Base-by-base conservation (phyloP, 2,888 invertebrate genomes). In the Branchipolynoe longqiensis region DNA sequence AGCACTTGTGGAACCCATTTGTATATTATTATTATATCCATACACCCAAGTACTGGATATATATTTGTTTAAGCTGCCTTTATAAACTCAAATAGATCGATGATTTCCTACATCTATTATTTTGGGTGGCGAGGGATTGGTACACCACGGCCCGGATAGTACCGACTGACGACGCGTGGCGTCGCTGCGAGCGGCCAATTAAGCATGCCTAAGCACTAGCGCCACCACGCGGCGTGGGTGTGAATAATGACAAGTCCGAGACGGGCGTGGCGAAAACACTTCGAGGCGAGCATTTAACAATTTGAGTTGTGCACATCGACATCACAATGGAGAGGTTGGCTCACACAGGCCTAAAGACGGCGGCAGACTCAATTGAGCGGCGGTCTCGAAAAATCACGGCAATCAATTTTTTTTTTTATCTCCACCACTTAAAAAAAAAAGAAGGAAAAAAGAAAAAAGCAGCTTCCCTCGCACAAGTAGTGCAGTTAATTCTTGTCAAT, bases 401-500 rank as follows among this genome's bases (percentile, higher is more conserved):
- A 74, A 25, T 33, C 18, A 22, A 28, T 40, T 38, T 73, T 14
- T n/a, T 25, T 48, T 78, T 78, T 78, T 78, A n/a, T n/a, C n/a
- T n/a, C n/a, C n/a, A n/a, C n/a, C n/a, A n/a, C n/a, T n/a, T n/a
- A n/a, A n/a, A n/a, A n/a, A n/a, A n/a, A n/a, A n/a, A n/a, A n/a
- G n/a, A n/a, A n/a, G n/a, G n/a, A n/a, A n/a, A n/a, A n/a, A n/a
- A n/a, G n/a, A n/a, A n/a, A n/a, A n/a, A n/a, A n/a, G n/a, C n/a
- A n/a, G n/a, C n/a, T n/a, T n/a, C 48, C 18, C 28, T n/a, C 31
- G 4, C 1, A 12, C 18, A 33, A 69, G 69, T 38, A 78, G 54
- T 54, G 48, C 78, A 41, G 78, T 78, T 78, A 78, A 78, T 78
- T 78, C 78, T 78, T 14, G 69, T 78, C 78, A 54, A 78, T 78